These are phyloP conservation scores for Theocolax elegans DNA, from an alignment of 1,140 invertebrate species.

Conservation along the genomic window DNA sequence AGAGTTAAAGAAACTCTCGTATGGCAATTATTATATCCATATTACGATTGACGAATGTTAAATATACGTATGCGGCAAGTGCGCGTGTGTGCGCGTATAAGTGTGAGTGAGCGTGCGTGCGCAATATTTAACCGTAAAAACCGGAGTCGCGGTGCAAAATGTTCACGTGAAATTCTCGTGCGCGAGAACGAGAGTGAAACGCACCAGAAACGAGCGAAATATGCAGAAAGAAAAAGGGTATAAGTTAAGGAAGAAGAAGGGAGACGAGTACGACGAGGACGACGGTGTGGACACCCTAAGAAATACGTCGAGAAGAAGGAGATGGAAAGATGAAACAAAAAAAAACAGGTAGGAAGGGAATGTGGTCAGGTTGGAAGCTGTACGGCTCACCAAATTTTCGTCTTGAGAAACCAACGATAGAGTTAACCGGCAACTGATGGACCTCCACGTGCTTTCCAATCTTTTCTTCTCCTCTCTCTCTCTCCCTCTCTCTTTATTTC, in stretches of 20 bases:
- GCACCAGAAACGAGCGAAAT: conserved; percentile 7
- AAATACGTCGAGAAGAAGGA: neutral
- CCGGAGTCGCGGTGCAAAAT: too few species aligned
- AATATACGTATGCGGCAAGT: too few species aligned
- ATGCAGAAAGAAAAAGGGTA: conserved; percentile 19
- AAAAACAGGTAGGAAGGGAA: conserved; percentile 58
- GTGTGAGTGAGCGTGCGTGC: too few species aligned
- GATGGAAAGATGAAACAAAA: neutral
- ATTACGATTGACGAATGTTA: too few species aligned
- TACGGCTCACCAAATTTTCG: conserved; percentile 64
- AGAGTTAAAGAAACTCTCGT: too few species aligned
- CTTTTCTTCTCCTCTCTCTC: neutral
- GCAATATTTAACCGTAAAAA: too few species aligned
- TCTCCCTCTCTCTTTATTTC: conserved; percentile 32
- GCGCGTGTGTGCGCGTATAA: too few species aligned
- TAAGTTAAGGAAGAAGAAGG: neutral
- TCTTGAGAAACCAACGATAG: conserved; percentile 20
- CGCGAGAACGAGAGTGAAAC: conserved; percentile 27
- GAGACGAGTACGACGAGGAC: neutral
- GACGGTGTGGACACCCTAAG: too few species aligned
- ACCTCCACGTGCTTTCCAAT: conserved; percentile 57
- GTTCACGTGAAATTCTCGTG: neutral
- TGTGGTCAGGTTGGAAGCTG: conserved; percentile 60
- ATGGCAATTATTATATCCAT: too few species aligned
- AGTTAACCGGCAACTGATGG: neutral